Evolutionary conservation across 2,888 invertebrate genomes (phyloP), one percentile per base, ranked within the genome.

Genomic region (Oscheius sp.): DNA sequence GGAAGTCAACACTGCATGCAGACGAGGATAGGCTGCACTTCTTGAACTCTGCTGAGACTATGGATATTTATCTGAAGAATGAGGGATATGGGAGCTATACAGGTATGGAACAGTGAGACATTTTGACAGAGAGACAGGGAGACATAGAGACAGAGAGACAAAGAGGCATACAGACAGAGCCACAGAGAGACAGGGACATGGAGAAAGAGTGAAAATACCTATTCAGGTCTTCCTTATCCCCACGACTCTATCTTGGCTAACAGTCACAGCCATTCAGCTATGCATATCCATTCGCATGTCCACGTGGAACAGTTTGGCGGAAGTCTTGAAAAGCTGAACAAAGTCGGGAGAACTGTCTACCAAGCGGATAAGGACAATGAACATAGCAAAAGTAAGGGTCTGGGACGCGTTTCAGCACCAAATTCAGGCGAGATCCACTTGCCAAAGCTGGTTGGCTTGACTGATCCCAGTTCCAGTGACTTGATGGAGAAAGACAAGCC

Each of bases 1-100:
- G 77, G 73, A 77, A 63, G 33, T 73, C 79, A 48, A 74, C 76
- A 4, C 77, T 78, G 7, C 74, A 77, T 47, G 42, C 73, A 7
- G 73, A 78, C 0, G 70, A 77, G n/a, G 51, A 70, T 5, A 35
- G 59, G 37, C 78, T 78, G 13, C 70, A 70, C n/a, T 82, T 78
- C 55, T 70, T 82, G 37, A 66, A 82, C 53, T 80, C 80, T 3
- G 82, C 80, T 2, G 82, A 82, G 37, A 75, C 75, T 11, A 79
- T 82, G 78, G 82, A 82, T 21, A 82, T 82, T 35, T 82, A 82
- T 57, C 62, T 82, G 75, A 82, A 82, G 59, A 76, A 80, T 47
- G 80, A 82, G 59, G 82, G 80, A 33, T 78, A 78, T 47, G 80
- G 82, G n/a, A 82, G 77, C 57, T 77, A 74, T 55, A 82, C 82